Evolutionary conservation across 1,140 invertebrate genomes (phyloP).

Genomic region (Oryzaephilus surinamensis): DNA sequence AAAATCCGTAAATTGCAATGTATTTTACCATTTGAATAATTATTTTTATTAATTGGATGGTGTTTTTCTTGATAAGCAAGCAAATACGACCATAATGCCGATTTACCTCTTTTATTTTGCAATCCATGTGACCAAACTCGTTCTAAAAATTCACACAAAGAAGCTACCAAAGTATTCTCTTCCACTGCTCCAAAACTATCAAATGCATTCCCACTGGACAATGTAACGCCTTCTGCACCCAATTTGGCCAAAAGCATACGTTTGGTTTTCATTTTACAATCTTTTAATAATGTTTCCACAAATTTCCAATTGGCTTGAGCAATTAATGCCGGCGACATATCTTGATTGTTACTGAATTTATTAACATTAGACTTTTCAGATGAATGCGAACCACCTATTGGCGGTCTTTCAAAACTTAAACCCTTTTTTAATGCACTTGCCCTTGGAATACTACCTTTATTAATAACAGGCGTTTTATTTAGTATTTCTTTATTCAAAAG

Average conservation of each 20-base stretch:
- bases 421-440: conserved; percentile 30
- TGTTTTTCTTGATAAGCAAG: conserved; percentile 81
- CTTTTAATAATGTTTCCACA: conserved; percentile 92
- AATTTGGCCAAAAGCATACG: conserved; percentile 97
- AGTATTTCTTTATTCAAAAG: conserved; percentile 63
- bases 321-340: conserved; percentile 70
- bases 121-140: conserved; percentile 96
- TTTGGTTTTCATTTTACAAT: conserved; percentile 90
- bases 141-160: conserved; percentile 94
- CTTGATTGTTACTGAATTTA: conserved; percentile 39
- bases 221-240: conserved; percentile 84
- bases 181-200: conserved; percentile 62
- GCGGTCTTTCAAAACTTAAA: conserved; percentile 18
- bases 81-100: conserved; percentile 88
- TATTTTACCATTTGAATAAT: conserved; percentile 68
- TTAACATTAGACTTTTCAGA: conserved; percentile 31
- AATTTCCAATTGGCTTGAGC: conserved; percentile 98
- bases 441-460: conserved; percentile 35
- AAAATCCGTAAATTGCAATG: background rate
- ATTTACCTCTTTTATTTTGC: conserved; percentile 91
- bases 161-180: conserved; percentile 95
- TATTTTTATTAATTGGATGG: conserved; percentile 68
- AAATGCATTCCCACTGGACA: conserved; percentile 47
- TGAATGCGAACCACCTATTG: too few relatives aligned
- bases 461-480: conserved; percentile 38